phyloP scores from a whole-genome alignment of 2,113 vertebrate genomes.

The Sterna hirundo region DNA sequence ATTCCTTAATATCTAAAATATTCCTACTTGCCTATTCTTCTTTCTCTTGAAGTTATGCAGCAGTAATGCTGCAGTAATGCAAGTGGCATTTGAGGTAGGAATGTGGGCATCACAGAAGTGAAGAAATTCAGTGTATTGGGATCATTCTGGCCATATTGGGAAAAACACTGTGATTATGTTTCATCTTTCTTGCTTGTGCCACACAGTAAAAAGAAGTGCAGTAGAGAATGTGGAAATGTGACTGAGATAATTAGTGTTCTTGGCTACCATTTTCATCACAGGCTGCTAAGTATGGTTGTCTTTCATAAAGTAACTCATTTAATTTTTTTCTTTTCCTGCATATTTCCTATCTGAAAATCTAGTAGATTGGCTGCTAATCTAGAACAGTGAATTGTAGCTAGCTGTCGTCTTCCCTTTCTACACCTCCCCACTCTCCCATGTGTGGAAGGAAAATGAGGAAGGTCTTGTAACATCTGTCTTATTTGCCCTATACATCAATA shows the following conservation, averaged over 20 bases:
- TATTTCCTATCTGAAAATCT: neutral
- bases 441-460: neutral
- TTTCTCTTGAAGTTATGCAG: neutral
- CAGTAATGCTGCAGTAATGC: neutral
- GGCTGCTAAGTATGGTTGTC: neutral
- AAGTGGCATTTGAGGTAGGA: neutral
- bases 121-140: neutral
- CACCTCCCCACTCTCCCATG: neutral
- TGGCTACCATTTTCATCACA: neutral
- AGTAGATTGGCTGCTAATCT: neutral
- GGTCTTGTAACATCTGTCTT: neutral
- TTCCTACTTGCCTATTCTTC: neutral
- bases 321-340: neutral
- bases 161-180: neutral
- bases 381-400: neutral
- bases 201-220: neutral
- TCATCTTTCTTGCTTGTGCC: neutral
- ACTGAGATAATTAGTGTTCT: neutral
- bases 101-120: neutral
- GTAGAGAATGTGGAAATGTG: neutral
- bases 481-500: neutral
- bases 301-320: neutral
- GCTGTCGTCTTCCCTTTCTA: neutral
- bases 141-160: neutral
- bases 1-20: neutral